Base-by-base conservation (phyloP, 2,888 invertebrate genomes). In the Apamea epomidion region DNA sequence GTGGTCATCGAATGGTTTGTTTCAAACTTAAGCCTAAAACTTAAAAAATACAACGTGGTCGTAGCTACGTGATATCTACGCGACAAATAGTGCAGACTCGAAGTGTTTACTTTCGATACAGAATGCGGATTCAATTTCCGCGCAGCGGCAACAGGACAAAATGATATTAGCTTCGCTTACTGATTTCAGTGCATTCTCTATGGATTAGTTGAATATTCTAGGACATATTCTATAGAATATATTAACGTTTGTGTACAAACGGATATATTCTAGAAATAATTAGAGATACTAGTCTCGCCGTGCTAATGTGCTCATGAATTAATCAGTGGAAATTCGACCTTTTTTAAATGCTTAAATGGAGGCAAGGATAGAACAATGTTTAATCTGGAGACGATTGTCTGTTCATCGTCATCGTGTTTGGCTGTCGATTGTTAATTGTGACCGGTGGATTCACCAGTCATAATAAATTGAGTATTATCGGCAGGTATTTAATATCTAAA, bases 111-210 rank as follows among this genome's bases (percentile, higher is more conserved):
- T 69, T 62, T 62, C 10, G n/a, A 77, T 37, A 48, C 29, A 48
- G 29, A 64, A 16, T 58, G 62, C 25, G 29, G 69, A 69, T 77
- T 83, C 83, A 83, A 81, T 83, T 69, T 69, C 83, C 69, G 54
- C 69, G 54, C 21, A 83, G 21, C 2, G 62, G 45, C 77, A 69
- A 37, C 6, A 58, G n/a, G n/a, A 74, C 54, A 76, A 54, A 64
- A 69, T 64, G 3, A 64, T 81, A 64, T 76, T 45, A 69, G 62
- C 29, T 83, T 25, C 18, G 54, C 83, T 83, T 62, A 45, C 51
- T 32, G 51, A 62, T 54, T 29, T 48, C n/a, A 68, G 45, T 37
- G 5, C 1, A 25, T 45, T 68, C 18, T 74, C 3, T 21, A 0
- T 5, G 25, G 51, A 54, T 69, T 68, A 42, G 7, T 68, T 12